Conservation (phyloP, 2,113 vertebrate genomes). For the Nyctereutes procyonoides region DNA sequence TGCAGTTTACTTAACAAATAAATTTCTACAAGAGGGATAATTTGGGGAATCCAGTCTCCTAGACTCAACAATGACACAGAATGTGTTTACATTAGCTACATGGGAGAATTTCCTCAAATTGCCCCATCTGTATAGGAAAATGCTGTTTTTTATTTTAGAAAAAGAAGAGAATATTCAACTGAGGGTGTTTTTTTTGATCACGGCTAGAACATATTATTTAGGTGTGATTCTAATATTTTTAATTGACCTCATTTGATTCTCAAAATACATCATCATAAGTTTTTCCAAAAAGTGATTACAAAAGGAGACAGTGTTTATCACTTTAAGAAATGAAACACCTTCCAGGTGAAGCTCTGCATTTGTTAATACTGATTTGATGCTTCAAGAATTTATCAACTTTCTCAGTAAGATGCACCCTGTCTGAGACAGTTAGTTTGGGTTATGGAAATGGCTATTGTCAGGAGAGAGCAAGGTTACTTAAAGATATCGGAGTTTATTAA, state of each 20-base stretch:
- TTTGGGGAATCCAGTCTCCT: slow-evolving; percentile 51
- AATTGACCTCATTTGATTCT: slow-evolving; percentile 23
- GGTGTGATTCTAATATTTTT: slow-evolving; percentile 17
- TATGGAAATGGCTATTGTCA: not conserved
- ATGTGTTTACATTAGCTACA: slow-evolving; percentile 55
- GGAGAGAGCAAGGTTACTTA: not conserved
- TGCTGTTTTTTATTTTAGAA: slow-evolving; percentile 41
- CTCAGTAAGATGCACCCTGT: not conserved
- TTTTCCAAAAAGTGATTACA: slow-evolving; percentile 41
- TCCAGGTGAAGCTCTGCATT: not conserved
- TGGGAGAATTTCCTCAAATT: slow-evolving; percentile 53
- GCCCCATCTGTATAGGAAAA: slow-evolving; percentile 2
- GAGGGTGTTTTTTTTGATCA: slow-evolving; percentile 46
- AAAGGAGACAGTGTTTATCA: not conserved
- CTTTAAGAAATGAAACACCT: slow-evolving; percentile 54
- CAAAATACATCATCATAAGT: not conserved
- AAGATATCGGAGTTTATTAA: not conserved
- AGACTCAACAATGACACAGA: slow-evolving; percentile 65
- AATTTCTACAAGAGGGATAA: slow-evolving; percentile 58
- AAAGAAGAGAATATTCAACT: slow-evolving; percentile 40
- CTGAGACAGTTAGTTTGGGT: not conserved
- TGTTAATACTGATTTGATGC: slow-evolving; percentile 5
- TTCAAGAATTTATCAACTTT: slow-evolving; percentile 12
- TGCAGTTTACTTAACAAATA: slow-evolving; percentile 63
- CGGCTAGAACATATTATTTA: slow-evolving; percentile 28